Base-by-base conservation (phyloP, 2,797 vertebrate species). In the Caiman crocodilus region DNA sequence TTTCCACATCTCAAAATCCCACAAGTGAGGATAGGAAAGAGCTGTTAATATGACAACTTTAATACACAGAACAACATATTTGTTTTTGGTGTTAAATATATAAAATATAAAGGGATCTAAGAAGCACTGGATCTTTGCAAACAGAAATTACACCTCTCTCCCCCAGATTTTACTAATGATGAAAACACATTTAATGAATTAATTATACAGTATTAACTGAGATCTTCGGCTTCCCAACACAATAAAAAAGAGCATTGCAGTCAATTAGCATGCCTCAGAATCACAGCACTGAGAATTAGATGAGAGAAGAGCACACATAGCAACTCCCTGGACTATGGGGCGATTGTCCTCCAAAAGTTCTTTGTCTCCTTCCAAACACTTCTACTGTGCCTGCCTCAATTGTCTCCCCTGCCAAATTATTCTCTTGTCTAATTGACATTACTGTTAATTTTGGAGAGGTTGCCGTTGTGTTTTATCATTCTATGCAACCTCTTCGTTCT, bases 161-260 rank as follows among this genome's bases (percentile, higher is more conserved):
- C 58, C 56, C 74, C 35, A 80, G 91, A 87, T 95, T 95, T 92
- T 88, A 82, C 75, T 91, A 74, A 94, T 23, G 75, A 94, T 79
- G 57, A 79, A 94, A 57, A 76, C 23, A 88, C 35, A 78, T 85
- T 89, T 79, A 78, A 35, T 88, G 50, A 58, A 69, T 50, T 91
- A 74, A 76, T 82, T 89, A 90, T 56, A 82, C 32, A 79, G 23
- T 18, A 65, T 65, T 65, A 84, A 76, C 73, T 57, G 84, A 87
- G 90, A 92, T 21, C 28, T 30, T 56, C 16, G 35, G 57, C 85
- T 78, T 65, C 69, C 84, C 81, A 87, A 4, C 65, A 83, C 87
- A 90, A 50, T 63, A 85, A 64, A 88, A 94, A 86, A 76, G 32
- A 63, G 55, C 35, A 76, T 63, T 85, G n/a, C 2, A 80, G 67